Percentiles rank a stretch among this genome's conserved stretches.
These are phyloP conservation scores for Characodon lateralis DNA, from an alignment of 2,797 vertebrate species.

Conservation along the genomic window DNA sequence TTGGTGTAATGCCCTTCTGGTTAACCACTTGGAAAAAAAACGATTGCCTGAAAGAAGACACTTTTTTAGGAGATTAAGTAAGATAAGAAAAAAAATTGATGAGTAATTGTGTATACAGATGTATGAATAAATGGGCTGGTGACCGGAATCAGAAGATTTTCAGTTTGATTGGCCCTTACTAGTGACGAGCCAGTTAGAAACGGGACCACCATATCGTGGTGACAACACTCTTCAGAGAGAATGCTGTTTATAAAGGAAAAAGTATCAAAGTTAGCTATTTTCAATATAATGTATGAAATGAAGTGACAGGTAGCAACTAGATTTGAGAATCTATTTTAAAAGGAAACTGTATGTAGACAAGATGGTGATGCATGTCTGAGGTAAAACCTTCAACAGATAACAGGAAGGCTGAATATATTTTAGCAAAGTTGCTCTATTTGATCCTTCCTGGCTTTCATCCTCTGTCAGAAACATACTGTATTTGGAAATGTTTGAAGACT, in stretches of 20 bases:
- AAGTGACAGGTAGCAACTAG: background rate
- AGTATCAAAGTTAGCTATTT: background rate
- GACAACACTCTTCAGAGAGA: background rate
- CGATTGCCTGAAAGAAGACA: background rate
- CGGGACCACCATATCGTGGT: background rate
- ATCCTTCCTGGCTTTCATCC: no score
- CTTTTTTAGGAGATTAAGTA: background rate
- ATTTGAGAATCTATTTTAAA: background rate
- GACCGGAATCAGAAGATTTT: background rate
- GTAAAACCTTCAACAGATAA: no score
- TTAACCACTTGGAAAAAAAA: background rate
- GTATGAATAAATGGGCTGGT: background rate
- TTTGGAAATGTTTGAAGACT: background rate
- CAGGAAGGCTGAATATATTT: no score
- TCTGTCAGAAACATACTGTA: background rate
- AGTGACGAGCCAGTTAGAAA: background rate
- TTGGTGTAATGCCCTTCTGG: background rate
- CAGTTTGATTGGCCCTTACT: background rate
- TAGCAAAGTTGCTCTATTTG: no score
- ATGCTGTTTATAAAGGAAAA: background rate
- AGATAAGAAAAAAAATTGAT: background rate
- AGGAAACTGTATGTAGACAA: background rate
- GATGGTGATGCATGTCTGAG: background rate
- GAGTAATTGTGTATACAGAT: background rate
- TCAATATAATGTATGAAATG: background rate